Evolutionary conservation across 2,797 vertebrate species (phyloP).

Genomic region (Picus viridis): DNA sequence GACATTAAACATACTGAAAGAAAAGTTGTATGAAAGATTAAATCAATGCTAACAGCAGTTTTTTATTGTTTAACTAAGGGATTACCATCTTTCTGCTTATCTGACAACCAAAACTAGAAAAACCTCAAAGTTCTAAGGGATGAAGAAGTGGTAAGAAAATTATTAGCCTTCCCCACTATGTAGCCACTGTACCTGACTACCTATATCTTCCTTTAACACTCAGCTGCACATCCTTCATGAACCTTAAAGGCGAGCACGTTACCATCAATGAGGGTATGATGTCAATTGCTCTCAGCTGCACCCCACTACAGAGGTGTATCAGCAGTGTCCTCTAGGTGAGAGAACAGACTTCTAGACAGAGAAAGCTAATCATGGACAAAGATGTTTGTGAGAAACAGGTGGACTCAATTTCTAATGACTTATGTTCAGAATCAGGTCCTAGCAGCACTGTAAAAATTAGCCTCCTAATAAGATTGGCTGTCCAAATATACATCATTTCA

Average conservation of each 20-base stretch:
- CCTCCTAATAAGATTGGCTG: neutral
- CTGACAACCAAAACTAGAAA: neutral
- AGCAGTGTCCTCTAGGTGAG: neutral
- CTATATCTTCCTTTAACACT: neutral
- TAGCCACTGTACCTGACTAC: neutral
- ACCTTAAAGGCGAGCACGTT: neutral
- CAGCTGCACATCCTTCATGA: neutral
- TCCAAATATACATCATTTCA: neutral
- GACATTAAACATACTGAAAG: neutral
- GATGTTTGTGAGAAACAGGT: neutral
- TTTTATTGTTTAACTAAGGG: neutral
- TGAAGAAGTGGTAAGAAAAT: neutral
- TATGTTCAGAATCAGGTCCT: neutral
- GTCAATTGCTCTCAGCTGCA: neutral
- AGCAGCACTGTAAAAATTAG: neutral
- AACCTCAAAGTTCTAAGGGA: neutral
- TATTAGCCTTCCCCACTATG: neutral
- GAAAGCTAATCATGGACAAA: neutral
- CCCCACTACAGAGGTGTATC: neutral
- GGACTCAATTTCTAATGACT: neutral
- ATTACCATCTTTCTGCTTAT: neutral
- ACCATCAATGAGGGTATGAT: neutral
- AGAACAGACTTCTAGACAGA: neutral
- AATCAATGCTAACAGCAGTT: neutral
- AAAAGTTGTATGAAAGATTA: neutral